Evolutionary conservation across 2,113 vertebrate genomes (phyloP), one percentile per base, ranked within the genome.

Genomic region (Sebastes schlegelii): DNA sequence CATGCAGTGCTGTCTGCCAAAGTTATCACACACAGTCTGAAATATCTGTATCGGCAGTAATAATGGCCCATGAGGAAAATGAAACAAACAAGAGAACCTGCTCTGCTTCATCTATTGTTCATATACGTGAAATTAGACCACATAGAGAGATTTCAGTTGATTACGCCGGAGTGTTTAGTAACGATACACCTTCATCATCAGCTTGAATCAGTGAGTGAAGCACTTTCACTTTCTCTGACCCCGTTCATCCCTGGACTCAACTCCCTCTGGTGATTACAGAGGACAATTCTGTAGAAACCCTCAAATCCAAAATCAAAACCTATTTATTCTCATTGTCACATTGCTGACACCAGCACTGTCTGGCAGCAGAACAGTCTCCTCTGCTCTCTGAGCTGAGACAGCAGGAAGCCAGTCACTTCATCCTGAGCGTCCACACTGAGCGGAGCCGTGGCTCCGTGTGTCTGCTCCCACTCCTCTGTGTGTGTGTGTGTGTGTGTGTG

Each of bases 341-440:
- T 70, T 71, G 84, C 80, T 84, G 77, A 84, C 84, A 70, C 6
- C 48, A 78, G 54, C 64, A 61, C 40, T 62, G 84, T 66, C 62
- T 52, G 4, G 68, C 48, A 54, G 70, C 46, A 21, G 54, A 1
- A 16, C 74, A n/a, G 42, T 46, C 14, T 78, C 21, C 14, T 14
- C 58, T 54, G 63, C 75, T 60, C 45, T 46, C 42, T 2, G 69
- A 83, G 87, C 80, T 83, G 83, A 83, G 76, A 66, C 77, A 80
- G 83, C 77, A 65, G 40, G 67, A 77, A 68, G 48, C 79, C 45
- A 42, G 52, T 71, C 82, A 52, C 19, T 34, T 73, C 74, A 26
- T 74, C 64, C 70, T 19, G 65, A 71, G 21, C 60, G 75, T 74
- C 70, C 71, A 26, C 75, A n/a, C 75, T 45, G 21, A 70, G n/a